Evolutionary conservation across 2,797 vertebrate genomes (phyloP).

Genomic region (Delichon dasypus): DNA sequence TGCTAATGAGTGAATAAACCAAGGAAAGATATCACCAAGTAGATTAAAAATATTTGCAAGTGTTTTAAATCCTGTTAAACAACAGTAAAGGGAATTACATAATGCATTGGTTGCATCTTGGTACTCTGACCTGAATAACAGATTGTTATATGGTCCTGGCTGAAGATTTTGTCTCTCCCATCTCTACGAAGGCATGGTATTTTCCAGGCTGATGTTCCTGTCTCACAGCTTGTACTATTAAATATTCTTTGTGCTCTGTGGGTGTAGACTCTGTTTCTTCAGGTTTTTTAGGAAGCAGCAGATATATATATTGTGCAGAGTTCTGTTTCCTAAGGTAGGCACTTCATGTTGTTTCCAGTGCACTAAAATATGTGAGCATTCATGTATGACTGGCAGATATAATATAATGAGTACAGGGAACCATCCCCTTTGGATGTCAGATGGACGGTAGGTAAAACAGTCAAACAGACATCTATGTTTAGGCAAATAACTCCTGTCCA

Average conservation of each 20-base stretch:
- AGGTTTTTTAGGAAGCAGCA: not conserved
- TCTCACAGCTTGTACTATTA: not conserved
- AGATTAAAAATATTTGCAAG: constrained; percentile 40
- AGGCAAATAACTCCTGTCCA: not conserved
- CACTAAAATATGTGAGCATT: not conserved
- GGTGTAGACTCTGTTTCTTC: not conserved
- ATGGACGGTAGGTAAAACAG: not conserved
- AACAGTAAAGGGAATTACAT: not conserved
- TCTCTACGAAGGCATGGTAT: not conserved
- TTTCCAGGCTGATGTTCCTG: not conserved
- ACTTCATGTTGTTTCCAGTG: not conserved
- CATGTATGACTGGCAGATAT: not conserved
- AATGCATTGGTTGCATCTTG: not conserved
- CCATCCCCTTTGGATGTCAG: not conserved
- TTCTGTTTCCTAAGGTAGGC: not conserved
- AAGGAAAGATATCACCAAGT: constrained; percentile 37
- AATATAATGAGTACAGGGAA: not conserved
- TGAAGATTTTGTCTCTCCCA: not conserved
- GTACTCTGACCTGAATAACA: not conserved
- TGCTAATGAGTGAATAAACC: constrained; percentile 65
- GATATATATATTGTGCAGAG: not conserved
- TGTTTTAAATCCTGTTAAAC: constrained; percentile 15
- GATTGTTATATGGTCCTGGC: not conserved
- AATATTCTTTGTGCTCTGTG: not conserved
- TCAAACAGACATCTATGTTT: not conserved